Base-by-base conservation (phyloP, 2,113 vertebrate species). In the Morone chrysops region DNA sequence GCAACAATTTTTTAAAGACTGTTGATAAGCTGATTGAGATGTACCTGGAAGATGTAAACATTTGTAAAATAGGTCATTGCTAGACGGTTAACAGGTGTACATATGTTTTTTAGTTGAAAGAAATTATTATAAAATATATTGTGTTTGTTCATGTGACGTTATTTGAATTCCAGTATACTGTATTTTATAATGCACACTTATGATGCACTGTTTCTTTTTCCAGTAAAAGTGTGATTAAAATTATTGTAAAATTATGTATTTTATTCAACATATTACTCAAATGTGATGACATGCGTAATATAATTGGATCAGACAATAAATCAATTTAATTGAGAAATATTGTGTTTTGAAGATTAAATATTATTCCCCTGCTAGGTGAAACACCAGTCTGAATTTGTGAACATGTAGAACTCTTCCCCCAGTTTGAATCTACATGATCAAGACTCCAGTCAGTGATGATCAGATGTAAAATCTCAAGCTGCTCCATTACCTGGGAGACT, bases 1-100 rank as follows among this genome's bases (percentile, higher is more conserved):
- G 95, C 95, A 20, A 95, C 95, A 9, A 92, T 94, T 20, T 95
- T 95, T 90, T 95, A 92, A 92, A 66, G 41, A 12, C 41, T 50
- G 6, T 63, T 17, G 0, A 36, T 57, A 48, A 75, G 7, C 7
- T 67, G 5, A 43, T 53, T 54, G 6, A 73, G 10, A 38, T 80
- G 57, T 57, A 69, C 6, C 16, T 12, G 5, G 3, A 59, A 41
- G 10, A 65, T 89, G 85, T 86, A 84, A 80, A 88, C 54, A 81
- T 72, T 47, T 63, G 48, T 71, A 57, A 67, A 82, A 7, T 0
- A 59, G 3, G 10, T 54, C 68, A n/a, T 73, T 17, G 5, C 17
- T 16, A 9, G 76, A 20, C 51, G 8, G 17, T 20, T 62, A 48
- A 63, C 22, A 70, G 1, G n/a, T 89, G 47, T 84, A 78, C 13